Conservation (phyloP, 2,797 vertebrate species). For the Pseudochirops cupreus region DNA sequence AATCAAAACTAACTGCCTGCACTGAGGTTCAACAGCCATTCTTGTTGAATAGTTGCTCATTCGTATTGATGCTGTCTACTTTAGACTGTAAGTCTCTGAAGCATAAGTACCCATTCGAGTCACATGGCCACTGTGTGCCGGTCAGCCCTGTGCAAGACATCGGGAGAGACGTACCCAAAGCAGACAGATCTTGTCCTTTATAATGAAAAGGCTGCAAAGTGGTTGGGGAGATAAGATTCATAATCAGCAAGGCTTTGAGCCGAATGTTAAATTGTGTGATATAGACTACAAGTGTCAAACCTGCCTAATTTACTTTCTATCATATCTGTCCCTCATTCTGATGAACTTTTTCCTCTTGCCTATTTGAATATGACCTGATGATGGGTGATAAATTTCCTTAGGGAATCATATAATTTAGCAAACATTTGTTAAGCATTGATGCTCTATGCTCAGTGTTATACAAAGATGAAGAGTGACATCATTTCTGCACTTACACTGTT, state of each 20-base stretch:
- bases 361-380: not conserved
- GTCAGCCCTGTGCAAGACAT: not conserved
- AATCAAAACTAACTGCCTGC: not conserved
- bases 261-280: not conserved
- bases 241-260: not conserved
- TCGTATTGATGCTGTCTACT: not conserved
- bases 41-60: not conserved
- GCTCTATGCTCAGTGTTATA: not conserved
- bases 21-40: not conserved
- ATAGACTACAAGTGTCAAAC: not conserved
- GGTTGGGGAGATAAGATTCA: not conserved
- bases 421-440: not conserved
- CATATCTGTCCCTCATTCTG: not conserved
- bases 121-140: not conserved
- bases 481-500: not conserved
- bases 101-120: not conserved
- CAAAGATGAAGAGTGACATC: not conserved
- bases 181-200: not conserved
- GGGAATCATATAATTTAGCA: not conserved
- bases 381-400: not conserved
- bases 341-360: not conserved
- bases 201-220: not conserved
- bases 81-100: not conserved
- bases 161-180: not conserved
- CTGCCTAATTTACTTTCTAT: not conserved